Evolutionary conservation across 1,140 invertebrate genomes (phyloP).

Genomic region (Pantala flavescens): DNA sequence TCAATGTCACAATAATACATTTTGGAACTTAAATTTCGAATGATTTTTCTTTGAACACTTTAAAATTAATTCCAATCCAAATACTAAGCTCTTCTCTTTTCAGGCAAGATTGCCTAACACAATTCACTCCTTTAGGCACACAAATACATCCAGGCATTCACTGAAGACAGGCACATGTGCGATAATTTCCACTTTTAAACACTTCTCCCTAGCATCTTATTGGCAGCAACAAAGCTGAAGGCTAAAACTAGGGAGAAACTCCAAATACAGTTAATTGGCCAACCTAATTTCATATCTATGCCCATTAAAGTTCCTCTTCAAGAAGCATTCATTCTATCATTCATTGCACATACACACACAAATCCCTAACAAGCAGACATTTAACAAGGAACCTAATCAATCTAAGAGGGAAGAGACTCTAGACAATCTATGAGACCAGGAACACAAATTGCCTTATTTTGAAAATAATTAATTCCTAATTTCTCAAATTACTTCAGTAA

Average conservation of each 20-base stretch:
- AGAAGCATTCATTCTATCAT: not conserved
- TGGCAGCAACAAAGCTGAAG: not conserved
- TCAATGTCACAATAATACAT: not conserved
- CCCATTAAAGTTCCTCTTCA: not conserved
- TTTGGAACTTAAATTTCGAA: not conserved
- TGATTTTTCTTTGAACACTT: not conserved
- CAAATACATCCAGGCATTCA: not conserved
- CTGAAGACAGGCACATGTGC: constrained; percentile 7
- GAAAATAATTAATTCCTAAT: not conserved
- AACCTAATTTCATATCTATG: not conserved
- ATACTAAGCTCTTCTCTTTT: not conserved
- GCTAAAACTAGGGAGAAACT: not conserved
- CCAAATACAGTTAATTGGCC: constrained; percentile 8
- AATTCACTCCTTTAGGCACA: not conserved
- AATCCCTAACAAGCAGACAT: constrained; percentile 3
- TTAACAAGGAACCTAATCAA: constrained; percentile 3
- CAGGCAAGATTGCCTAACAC: not conserved
- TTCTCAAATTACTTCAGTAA: not conserved
- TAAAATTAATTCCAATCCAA: not conserved
- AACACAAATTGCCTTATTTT: too few relatives aligned
- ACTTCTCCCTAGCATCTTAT: not conserved
- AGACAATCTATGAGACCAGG: too few relatives aligned
- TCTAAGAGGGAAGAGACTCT: not conserved
- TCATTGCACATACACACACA: not conserved
- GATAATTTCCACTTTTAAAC: constrained; percentile 8